Percentiles rank a stretch among this genome's conserved stretches.
These are phyloP conservation scores for Poecilia velifera DNA, from an alignment of 2,797 vertebrate genomes.

Conservation along the genomic window DNA sequence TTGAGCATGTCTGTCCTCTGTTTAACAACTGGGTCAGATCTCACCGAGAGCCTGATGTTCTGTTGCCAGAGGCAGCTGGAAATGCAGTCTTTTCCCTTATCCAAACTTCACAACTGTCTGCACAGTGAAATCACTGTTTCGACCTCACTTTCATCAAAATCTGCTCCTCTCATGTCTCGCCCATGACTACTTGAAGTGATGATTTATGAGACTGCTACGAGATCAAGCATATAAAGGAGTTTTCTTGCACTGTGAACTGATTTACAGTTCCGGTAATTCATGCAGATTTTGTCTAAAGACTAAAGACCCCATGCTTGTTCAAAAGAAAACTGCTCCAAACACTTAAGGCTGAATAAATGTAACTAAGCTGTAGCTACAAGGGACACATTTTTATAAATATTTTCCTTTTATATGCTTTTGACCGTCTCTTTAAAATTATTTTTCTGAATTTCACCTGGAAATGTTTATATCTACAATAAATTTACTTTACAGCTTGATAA, in stretches of 20 bases:
- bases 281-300: neutral
- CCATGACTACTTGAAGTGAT: conserved; percentile 13
- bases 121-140: conserved; percentile 26
- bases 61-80: conserved; percentile 36
- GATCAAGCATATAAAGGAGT: conserved; percentile 11
- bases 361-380: neutral
- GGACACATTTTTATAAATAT: neutral
- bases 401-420: neutral
- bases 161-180: conserved; percentile 31
- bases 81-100: neutral
- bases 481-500: conserved; percentile 23
- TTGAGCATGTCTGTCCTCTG: neutral
- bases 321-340: conserved; percentile 3
- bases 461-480: neutral
- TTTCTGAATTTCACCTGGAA: neutral
- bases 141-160: neutral
- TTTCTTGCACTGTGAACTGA: conserved; percentile 2
- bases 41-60: conserved; percentile 28
- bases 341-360: neutral
- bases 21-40: conserved; percentile 33
- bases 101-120: conserved; percentile 30
- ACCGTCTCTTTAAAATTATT: neutral
- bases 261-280: neutral
- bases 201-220: conserved; percentile 33
- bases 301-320: conserved; percentile 17